Evolutionary conservation across 2,797 vertebrate genomes (phyloP).

Genomic region (Gymnodraco acuticeps): DNA sequence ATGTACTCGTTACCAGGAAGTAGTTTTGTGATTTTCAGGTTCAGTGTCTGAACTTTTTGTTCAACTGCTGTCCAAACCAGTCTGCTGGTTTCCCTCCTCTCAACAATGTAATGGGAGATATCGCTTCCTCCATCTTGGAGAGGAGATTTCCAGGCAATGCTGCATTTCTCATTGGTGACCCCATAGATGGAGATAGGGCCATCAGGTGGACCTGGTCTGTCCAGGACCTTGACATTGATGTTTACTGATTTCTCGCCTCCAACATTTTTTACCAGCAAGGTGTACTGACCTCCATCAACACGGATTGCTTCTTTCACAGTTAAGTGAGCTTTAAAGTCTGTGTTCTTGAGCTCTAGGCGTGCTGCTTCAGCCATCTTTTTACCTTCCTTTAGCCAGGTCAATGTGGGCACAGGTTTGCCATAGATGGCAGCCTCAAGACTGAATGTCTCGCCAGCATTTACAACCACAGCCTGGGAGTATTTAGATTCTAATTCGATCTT

Average conservation of each 20-base stretch:
- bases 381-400: slow-evolving; percentile 92
- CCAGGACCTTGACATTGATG: slow-evolving; percentile 95
- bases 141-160: slow-evolving; percentile 94
- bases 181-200: slow-evolving; percentile 92
- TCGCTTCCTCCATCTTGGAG: slow-evolving; percentile 96
- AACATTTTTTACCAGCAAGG: slow-evolving; percentile 93
- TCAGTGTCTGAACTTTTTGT: slow-evolving; percentile 92
- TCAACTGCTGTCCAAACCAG: slow-evolving; percentile 97
- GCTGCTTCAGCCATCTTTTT: slow-evolving; percentile 90
- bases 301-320: slow-evolving; percentile 93
- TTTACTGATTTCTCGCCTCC: slow-evolving; percentile 94
- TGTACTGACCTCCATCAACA: slow-evolving; percentile 95
- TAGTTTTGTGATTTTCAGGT: slow-evolving; percentile 96
- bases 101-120: slow-evolving; percentile 94
- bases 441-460: slow-evolving; percentile 95
- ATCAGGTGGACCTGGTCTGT: slow-evolving; percentile 97
- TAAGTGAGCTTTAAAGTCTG: slow-evolving; percentile 91
- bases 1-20: slow-evolving; percentile 98
- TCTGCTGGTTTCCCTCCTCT: slow-evolving; percentile 97
- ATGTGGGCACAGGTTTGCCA: slow-evolving; percentile 94
- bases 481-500: slow-evolving; percentile 94
- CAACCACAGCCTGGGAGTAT: slow-evolving; percentile 90
- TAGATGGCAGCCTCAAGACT: slow-evolving; percentile 90
- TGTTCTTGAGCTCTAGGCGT: slow-evolving; percentile 93
- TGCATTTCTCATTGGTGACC: slow-evolving; percentile 94